Evolutionary conservation across 2,113 vertebrate genomes (phyloP).

Genomic region (Pelodiscus sinensis): DNA sequence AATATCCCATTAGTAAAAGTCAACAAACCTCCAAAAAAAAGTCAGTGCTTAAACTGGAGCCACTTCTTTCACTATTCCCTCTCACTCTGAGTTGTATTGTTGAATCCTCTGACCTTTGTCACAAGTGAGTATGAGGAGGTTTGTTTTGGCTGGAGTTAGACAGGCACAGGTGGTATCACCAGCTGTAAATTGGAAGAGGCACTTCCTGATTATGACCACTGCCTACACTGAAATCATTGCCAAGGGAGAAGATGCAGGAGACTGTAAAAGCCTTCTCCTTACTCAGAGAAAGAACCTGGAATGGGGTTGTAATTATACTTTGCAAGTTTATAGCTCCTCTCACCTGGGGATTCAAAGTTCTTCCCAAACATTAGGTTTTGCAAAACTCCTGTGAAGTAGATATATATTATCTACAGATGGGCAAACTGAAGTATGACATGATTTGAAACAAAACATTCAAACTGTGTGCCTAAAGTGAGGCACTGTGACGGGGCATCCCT

Average conservation of each 20-base stretch:
- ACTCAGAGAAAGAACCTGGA: slow-evolving; percentile 46
- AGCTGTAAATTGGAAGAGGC: slow-evolving; percentile 76
- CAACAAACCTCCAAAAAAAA: background rate
- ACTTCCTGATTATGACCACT: slow-evolving; percentile 75
- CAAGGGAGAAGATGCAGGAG: slow-evolving; percentile 61
- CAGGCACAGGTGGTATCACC: slow-evolving; percentile 73
- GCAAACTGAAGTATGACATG: background rate
- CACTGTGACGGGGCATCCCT: too few species aligned
- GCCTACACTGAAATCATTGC: slow-evolving; percentile 64
- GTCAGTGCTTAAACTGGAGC: slow-evolving; percentile 21
- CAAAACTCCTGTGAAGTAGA: background rate
- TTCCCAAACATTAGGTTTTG: background rate
- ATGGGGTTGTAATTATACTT: background rate
- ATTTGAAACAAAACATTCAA: background rate
- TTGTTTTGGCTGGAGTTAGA: slow-evolving; percentile 75
- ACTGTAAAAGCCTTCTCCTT: slow-evolving; percentile 49
- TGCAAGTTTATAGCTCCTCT: background rate
- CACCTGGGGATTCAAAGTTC: slow-evolving; percentile 4
- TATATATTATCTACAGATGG: background rate
- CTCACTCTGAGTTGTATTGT: slow-evolving; percentile 22
- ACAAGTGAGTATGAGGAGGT: slow-evolving; percentile 65
- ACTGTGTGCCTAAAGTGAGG: background rate
- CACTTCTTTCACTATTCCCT: slow-evolving; percentile 32
- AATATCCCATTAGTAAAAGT: background rate
- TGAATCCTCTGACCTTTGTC: slow-evolving; percentile 64